These are phyloP conservation scores for Macrobrachium nipponense DNA, from an alignment of 1,140 invertebrate species.

Conservation along the genomic window DNA sequence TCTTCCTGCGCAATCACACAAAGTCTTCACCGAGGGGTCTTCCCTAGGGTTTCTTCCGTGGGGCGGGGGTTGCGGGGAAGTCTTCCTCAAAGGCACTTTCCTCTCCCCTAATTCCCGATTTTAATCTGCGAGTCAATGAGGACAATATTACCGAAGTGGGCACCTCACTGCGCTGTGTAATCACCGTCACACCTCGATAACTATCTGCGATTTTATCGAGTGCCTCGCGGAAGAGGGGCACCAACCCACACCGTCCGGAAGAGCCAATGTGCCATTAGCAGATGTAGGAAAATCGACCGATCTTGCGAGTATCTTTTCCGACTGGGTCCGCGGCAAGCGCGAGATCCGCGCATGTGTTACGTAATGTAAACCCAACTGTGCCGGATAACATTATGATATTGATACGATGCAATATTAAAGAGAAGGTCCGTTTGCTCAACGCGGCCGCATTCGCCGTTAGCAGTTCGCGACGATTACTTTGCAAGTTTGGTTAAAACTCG, in stretches of 20 bases:
- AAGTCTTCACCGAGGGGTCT: too few species aligned
- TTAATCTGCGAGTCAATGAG: conserved; percentile 40
- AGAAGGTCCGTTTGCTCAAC: too few species aligned
- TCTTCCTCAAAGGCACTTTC: not conserved
- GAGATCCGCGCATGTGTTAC: conserved; percentile 26
- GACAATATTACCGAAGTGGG: conserved; percentile 43
- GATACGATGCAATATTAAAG: conserved; percentile 27
- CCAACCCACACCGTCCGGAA: not conserved
- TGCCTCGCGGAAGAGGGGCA: conserved; percentile 18
- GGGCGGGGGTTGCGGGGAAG: too few species aligned
- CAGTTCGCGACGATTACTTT: too few species aligned
- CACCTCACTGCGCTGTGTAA: conserved; percentile 46
- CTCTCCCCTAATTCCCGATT: conserved; percentile 14
- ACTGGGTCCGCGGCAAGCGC: not conserved
- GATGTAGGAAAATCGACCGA: not conserved
- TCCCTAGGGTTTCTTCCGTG: too few species aligned
- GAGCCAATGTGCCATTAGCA: not conserved
- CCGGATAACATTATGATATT: conserved; percentile 38
- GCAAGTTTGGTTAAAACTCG: too few species aligned
- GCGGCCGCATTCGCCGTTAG: too few species aligned
- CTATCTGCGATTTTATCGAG: conserved; percentile 42
- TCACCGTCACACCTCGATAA: conserved; percentile 42
- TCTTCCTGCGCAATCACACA: too few species aligned
- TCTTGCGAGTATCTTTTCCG: not conserved
- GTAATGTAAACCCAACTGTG: conserved; percentile 42